Conservation (phyloP, 2,113 vertebrate species). For the Merops nubicus region DNA sequence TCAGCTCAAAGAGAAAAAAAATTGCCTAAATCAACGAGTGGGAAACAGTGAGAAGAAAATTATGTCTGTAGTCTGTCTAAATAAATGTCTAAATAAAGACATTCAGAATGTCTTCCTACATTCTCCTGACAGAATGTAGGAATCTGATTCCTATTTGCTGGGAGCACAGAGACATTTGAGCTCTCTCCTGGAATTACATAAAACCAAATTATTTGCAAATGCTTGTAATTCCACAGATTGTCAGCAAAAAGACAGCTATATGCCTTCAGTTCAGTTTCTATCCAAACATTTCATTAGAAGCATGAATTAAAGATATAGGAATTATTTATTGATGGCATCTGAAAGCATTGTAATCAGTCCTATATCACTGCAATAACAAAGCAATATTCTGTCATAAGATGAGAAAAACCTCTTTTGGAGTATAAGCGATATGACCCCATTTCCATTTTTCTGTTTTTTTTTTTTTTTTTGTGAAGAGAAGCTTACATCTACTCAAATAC, state of each 20-base stretch:
- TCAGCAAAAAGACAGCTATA: neutral
- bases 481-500: neutral
- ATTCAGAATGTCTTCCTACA: too few relatives aligned
- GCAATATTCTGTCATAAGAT: neutral
- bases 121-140: neutral
- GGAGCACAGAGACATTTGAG: neutral
- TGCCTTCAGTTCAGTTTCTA: neutral
- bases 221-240: neutral
- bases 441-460: constrained; percentile 16
- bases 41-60: neutral
- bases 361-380: neutral
- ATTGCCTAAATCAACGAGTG: neutral
- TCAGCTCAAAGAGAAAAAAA: neutral
- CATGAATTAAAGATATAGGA: neutral
- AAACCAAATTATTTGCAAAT: neutral
- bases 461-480: neutral
- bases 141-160: constrained; percentile 3
- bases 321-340: neutral
- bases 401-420: neutral
- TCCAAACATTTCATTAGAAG: neutral
- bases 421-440: neutral
- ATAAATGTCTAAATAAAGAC: too few relatives aligned
- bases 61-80: too few relatives aligned
- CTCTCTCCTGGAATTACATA: neutral
- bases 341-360: neutral